These are phyloP conservation scores for Argopecten irradians DNA, from an alignment of 1,140 invertebrate genomes.

Conservation along the genomic window DNA sequence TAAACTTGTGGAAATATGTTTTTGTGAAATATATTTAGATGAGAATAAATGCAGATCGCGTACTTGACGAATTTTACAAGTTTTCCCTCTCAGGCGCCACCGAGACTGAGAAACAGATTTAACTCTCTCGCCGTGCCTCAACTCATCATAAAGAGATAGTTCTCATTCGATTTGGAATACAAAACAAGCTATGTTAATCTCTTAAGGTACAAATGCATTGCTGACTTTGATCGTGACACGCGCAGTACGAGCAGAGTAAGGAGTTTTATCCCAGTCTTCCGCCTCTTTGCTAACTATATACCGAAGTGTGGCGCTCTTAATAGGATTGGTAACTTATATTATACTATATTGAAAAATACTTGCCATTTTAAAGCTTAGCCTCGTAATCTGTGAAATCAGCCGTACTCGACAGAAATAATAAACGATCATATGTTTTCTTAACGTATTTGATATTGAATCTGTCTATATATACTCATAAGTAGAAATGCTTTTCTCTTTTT, in stretches of 20 bases:
- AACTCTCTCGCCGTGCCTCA: background rate
- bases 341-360: slow-evolving; percentile 19
- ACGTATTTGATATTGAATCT: background rate
- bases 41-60: slow-evolving; percentile 15
- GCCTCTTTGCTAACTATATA: background rate
- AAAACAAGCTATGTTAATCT: slow-evolving; percentile 18
- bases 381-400: slow-evolving; percentile 4
- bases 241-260: background rate
- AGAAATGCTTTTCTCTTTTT: background rate
- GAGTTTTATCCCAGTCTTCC: background rate
- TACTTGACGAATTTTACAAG: background rate
- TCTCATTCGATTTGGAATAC: slow-evolving; percentile 18
- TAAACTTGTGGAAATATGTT: slow-evolving; percentile 18
- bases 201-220: slow-evolving; percentile 15
- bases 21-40: slow-evolving; percentile 23
- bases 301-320: background rate
- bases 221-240: slow-evolving; percentile 11
- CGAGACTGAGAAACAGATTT: slow-evolving; percentile 7
- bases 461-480: background rate
- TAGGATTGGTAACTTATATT: slow-evolving; percentile 23
- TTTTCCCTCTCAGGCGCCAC: background rate
- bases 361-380: slow-evolving; percentile 3
- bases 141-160: slow-evolving; percentile 6
- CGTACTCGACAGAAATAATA: background rate
- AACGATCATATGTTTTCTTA: background rate